Evolutionary conservation across 2,888 invertebrate genomes (phyloP), one percentile per base, ranked within the genome.

Genomic region (Hyposoter didymator): DNA sequence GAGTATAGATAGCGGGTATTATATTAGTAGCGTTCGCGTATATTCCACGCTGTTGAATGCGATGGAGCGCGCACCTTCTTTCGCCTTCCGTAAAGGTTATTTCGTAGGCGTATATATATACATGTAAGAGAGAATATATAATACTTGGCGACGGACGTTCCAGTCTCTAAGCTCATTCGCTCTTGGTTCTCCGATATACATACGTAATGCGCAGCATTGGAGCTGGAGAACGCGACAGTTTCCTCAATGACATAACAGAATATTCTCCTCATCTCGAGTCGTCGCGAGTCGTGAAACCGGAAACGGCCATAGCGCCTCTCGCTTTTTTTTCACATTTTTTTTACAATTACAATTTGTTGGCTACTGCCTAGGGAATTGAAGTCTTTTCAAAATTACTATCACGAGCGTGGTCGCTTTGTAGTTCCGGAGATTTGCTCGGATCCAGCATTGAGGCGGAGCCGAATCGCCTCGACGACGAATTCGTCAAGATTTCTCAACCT

Each of bases 31-130:
- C 67, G 72, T 75, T 75, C 79, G 79, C 79, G 79, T 80, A 82
- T 83, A 85, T 80, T 72, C 75, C 62, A 66, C 47, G 52, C 82
- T 59, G 85, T 59, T 78, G 80, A 75, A 86, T 81, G 84, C 84
- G 80, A 64, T 64, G 78, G 78, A 81, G 85, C 84, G 85, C 84
- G 85, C 80, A 82, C 81, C 84, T 78, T 81, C 84, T 78, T 74
- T 86, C 73, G 83, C 85, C 84, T 84, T 78, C 84, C 80, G 80
- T 84, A 84, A 86, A 83, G 85, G 84, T 83, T 83, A 84, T 74
- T 64, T 81, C 85, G 85, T 86, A 81, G 84, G 85, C 80, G 81
- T 82, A 75, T 69, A 72, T 17, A 47, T 62, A 70, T 73, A 72
- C n/a, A 78, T 35, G 43, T 35, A 17, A 67, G 28, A 52, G 59